These are phyloP conservation scores for Melanotaenia pygmaea DNA, from an alignment of 2,797 vertebrate species.

Conservation along the genomic window DNA sequence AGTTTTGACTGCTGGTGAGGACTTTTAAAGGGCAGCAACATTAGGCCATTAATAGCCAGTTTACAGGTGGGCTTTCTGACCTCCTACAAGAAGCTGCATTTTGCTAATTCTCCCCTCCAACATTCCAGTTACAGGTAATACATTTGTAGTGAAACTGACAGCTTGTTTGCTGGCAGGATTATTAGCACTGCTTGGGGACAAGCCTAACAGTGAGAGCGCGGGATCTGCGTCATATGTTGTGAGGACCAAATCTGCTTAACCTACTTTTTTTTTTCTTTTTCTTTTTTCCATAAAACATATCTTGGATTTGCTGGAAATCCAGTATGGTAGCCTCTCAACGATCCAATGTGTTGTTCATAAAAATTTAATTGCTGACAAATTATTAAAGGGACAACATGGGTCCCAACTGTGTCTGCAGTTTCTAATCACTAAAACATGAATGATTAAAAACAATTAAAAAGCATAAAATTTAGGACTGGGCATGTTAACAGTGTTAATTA, in stretches of 20 bases:
- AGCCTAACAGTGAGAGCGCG: constrained; percentile 64
- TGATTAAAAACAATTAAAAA: not conserved
- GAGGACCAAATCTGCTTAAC: constrained; percentile 84
- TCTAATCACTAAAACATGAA: not conserved
- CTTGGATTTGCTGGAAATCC: constrained; percentile 57
- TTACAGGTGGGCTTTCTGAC: constrained; percentile 28
- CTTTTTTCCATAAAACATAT: constrained; percentile 63
- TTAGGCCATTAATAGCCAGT: constrained; percentile 30
- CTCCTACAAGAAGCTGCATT: constrained; percentile 42
- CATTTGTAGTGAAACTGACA: constrained; percentile 72
- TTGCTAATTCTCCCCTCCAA: constrained; percentile 57
- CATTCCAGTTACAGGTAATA: constrained; percentile 76
- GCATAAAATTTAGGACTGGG: too few relatives aligned
- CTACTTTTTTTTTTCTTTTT: constrained; percentile 73
- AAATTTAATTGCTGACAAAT: constrained; percentile 53
- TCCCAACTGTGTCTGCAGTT: not conserved
- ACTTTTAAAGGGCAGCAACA: constrained; percentile 16
- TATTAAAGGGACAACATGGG: constrained; percentile 42
- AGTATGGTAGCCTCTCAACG: constrained; percentile 37
- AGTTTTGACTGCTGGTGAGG: constrained; percentile 27
- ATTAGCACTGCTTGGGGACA: constrained; percentile 74
- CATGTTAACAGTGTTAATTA: too few relatives aligned
- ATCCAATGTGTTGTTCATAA: constrained; percentile 59
- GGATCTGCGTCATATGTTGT: constrained; percentile 82
- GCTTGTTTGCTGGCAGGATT: constrained; percentile 77